Evolutionary conservation across 2,888 invertebrate species (phyloP).

Genomic region (Chrysolina haemoptera): DNA sequence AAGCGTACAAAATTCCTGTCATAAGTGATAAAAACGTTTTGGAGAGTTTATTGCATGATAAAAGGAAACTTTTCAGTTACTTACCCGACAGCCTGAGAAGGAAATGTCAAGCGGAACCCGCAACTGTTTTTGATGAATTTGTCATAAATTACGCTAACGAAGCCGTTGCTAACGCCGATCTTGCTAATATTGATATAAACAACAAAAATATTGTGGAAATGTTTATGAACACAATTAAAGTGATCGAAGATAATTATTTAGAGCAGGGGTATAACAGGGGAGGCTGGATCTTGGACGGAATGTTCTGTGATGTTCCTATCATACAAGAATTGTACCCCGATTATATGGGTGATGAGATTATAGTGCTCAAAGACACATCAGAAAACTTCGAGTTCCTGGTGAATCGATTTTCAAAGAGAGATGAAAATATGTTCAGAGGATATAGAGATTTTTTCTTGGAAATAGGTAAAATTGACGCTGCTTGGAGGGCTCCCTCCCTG

Average conservation of each 20-base stretch:
- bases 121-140: conserved; percentile 67
- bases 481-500: conserved; percentile 56
- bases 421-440: conserved; percentile 57
- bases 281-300: conserved; percentile 77
- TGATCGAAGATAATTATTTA: conserved; percentile 66
- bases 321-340: conserved; percentile 71
- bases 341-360: conserved; percentile 73
- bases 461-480: conserved; percentile 59
- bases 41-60: conserved; percentile 45
- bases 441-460: conserved; percentile 61
- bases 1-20: conserved; percentile 44
- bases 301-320: conserved; percentile 71
- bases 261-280: conserved; percentile 65
- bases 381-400: conserved; percentile 68
- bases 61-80: conserved; percentile 50
- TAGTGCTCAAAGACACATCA: conserved; percentile 72
- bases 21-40: conserved; percentile 33
- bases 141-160: conserved; percentile 71
- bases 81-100: conserved; percentile 55
- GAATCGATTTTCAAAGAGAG: conserved; percentile 55
- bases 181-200: conserved; percentile 65
- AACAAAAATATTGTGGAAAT: conserved; percentile 70
- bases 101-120: conserved; percentile 56
- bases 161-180: conserved; percentile 69
- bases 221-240: conserved; percentile 66